Evolutionary conservation across 2,888 invertebrate genomes (phyloP), one percentile per base, ranked within the genome.

Genomic region (Malthinus flaveolus): DNA sequence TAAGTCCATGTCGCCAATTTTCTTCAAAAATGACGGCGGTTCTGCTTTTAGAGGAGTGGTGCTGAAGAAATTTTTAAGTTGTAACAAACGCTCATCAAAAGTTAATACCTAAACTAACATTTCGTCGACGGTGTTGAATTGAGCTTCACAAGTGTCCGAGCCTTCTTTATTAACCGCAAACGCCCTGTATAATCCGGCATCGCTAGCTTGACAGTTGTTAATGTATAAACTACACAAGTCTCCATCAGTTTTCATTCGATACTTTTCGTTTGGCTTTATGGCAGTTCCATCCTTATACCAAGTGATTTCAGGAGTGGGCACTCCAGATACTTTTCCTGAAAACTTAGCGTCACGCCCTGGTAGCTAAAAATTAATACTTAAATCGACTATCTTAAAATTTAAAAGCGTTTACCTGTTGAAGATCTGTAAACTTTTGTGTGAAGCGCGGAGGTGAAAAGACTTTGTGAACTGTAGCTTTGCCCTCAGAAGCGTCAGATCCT

Each of bases 241-340:
- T 0, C 93, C 93, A 71, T 94, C 93, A 0, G 89, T 80, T 72
- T 86, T 85, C 44, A 93, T 82, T 62, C 84, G 84, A 75, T 90
- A 93, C 75, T 92, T 93, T 49, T 87, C 86, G 1, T 84, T 80
- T 62, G 87, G 85, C 1, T 79, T 77, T 11, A 97, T 83, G 0
- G 87, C 87, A 55, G 85, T 82, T 6, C 91, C 93, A 77, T 95
- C 87, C 79, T 89, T 91, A 79, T 86, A 91, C 97, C 97, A 97
- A 0, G 85, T 81, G 12, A 97, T 84, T 7, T 93, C 91, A 0
- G 97, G 96, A 42, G 85, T 82, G 0, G 95, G 95, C 3, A 93
- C 84, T 7, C 94, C 94, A 49, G 83, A 85, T 0, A 94, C 87
- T 1, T 91, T 86, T 0, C 90, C 93, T 0, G 89, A 85, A 78